Evolutionary conservation across 2,113 vertebrate genomes (phyloP), one percentile per base, ranked within the genome.

Genomic region (Mesocricetus auratus): DNA sequence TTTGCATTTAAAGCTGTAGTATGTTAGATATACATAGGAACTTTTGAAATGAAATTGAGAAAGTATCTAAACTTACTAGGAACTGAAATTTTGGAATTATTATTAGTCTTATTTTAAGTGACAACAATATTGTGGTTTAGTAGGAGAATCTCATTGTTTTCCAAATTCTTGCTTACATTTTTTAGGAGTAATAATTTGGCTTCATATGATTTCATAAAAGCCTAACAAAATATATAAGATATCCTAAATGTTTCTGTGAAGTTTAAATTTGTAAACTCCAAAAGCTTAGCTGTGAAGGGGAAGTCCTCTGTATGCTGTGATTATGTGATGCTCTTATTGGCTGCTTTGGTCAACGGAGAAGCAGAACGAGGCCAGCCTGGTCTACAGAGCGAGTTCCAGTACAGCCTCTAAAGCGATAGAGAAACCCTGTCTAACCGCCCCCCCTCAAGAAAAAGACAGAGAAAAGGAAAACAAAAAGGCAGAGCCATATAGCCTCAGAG

Each of bases 241-340:
- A 79, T 83, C 13, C 26, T 81, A 88, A 92, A 64, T 71, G 26
- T 45, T 89, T 88, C 66, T 78, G 7, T 50, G 2, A 6, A 90
- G 79, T 79, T 95, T 89, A 93, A 74, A 69, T 69, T 92, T 94
- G 85, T 96, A 71, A 91, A 96, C 64, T 90, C 73, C 42, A 87
- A 74, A 93, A 62, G 3, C 29, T 87, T 90, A 95, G 50, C 5
- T 89, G 22, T 15, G 53, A 56, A 56, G 53, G 53, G 53, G 12
- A 56, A 56, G 53, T 56, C 10, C 53, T 56, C 11, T 56, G 53
- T 15, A 56, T 56, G 53, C 3, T 56, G 53, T 56, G 53, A 56
- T 13, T 56, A 56, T 56, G 53, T 15, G 53, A 13, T 56, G 12
- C 11, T 56, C 53, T 56, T 56, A 56, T 13, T 56, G 53, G 53